Base-by-base conservation (phyloP, 2,797 vertebrate species). In the Ceryle rudis region DNA sequence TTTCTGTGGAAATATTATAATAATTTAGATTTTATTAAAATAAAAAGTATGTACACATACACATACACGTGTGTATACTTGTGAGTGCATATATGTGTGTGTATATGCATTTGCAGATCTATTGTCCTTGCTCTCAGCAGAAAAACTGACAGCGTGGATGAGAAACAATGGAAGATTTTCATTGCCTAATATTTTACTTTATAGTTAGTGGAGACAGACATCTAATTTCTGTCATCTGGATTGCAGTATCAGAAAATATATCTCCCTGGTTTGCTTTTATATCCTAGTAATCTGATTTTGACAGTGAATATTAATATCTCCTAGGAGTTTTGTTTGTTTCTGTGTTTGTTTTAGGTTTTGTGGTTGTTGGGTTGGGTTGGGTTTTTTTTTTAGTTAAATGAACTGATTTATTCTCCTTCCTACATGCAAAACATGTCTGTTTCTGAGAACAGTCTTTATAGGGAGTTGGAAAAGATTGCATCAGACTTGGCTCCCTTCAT, bases 291-390 rank as follows among this genome's bases (percentile, higher is more conserved):
- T 60, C 54, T 46, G 22, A 46, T 67, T 85, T 71, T 67, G 31
- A 22, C 14, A 37, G 44, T 13, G 18, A 23, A 39, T 61, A 81
- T 65, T 77, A 55, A 14, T 26, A 39, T 39, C 10, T 79, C 19
- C 4, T 23, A 22, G 7, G 4, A 2, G 4, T 3, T 17, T 31
- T 20, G 5, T 20, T 64, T 72, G 21, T 15, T 44, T 29, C 46
- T 47, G 46, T 47, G 5, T 12, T 21, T 51, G 5, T 26, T n/a
- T 58, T 28, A 52, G 26, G 51, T 28, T 52, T 26, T 23, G 14
- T 4, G 5, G 2, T 0, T 8, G 60, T 28, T 18, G 2, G 22
- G 26, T 66, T 66, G 0, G 61, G 26, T 55, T 3, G 49, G 5
- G 26, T 13, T 17, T 13, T 49, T 52, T 35, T 28, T 51, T 46